phyloP scores from a whole-genome alignment of 2,888 invertebrate species.

The Sthenelais limicola region DNA sequence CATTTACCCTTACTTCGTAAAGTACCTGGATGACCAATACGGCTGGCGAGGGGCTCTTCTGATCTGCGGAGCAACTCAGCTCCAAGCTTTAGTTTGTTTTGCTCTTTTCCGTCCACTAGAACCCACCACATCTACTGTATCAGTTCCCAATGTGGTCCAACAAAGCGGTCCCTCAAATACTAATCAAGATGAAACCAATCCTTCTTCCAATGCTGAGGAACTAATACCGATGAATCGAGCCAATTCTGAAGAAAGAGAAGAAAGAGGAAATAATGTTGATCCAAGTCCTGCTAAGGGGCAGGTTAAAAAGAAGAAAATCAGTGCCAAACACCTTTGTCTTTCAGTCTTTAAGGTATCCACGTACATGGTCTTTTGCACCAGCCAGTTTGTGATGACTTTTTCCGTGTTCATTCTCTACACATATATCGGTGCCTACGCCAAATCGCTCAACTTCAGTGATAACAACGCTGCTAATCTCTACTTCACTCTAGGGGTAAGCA shows the following conservation, averaged over 20 bases:
- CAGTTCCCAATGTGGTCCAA: no score
- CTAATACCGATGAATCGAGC: no score
- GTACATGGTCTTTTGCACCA: constrained; percentile 9
- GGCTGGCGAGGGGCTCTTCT: constrained; percentile 49
- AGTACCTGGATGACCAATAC: constrained; percentile 33
- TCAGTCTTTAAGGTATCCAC: background rate
- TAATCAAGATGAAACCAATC: no score
- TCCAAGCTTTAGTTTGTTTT: constrained; percentile 84
- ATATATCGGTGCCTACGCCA: background rate
- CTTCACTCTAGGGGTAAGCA: background rate
- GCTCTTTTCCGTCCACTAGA: constrained; percentile 82
- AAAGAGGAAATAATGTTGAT: background rate
- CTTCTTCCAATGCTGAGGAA: no score
- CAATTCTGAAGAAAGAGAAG: no score
- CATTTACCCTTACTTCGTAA: constrained; percentile 1
- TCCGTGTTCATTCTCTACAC: constrained; percentile 3
- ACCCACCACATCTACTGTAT: background rate
- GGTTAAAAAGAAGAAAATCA: background rate
- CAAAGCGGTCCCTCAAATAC: no score
- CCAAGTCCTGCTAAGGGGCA: background rate
- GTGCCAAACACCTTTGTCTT: background rate
- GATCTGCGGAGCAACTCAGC: constrained; percentile 79
- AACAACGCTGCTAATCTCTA: constrained; percentile 2
- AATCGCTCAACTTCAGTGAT: constrained; percentile 3
- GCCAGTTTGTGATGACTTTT: constrained; percentile 3